Percentiles rank a stretch among this genome's conserved stretches.
phyloP scores from a whole-genome alignment of 2,888 invertebrate genomes.

The Zaprionus bogoriensis region DNA sequence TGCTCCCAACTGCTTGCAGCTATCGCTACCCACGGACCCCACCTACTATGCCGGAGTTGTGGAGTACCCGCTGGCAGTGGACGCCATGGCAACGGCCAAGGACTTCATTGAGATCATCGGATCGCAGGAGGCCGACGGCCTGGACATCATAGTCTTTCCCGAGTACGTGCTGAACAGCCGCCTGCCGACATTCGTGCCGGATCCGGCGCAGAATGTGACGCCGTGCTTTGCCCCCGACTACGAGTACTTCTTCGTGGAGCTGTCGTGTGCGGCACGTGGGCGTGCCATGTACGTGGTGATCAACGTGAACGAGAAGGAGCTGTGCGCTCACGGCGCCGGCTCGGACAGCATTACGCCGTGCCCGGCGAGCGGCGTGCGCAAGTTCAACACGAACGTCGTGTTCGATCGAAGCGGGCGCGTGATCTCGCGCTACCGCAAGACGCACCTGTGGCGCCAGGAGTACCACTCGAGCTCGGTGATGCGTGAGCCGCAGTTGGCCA shows the following conservation, averaged over 20 bases:
- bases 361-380: constrained; percentile 55
- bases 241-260: constrained; percentile 61
- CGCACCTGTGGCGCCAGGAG: constrained; percentile 83
- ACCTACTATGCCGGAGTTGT: constrained; percentile 86
- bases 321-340: constrained; percentile 81
- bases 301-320: constrained; percentile 84
- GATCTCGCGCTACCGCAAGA: constrained; percentile 84
- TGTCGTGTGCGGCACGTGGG: constrained; percentile 85
- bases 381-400: constrained; percentile 91
- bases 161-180: constrained; percentile 84
- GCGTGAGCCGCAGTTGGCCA: constrained; percentile 84
- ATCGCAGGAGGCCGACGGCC: constrained; percentile 69
- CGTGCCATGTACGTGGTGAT: constrained; percentile 84
- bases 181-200: constrained; percentile 79
- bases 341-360: constrained; percentile 55
- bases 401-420: constrained; percentile 89
- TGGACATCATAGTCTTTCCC: constrained; percentile 91
- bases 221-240: constrained; percentile 74
- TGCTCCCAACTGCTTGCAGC: constrained; percentile 19
- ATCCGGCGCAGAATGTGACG: constrained; percentile 70
- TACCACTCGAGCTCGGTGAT: constrained; percentile 83
- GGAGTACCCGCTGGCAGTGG: constrained; percentile 83
- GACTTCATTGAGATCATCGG: constrained; percentile 68
- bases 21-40: constrained; percentile 75
- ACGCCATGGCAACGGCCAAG: constrained; percentile 10